Percentiles rank a stretch among this genome's conserved stretches.
Conservation (phyloP, 2,113 vertebrate species). For the Calidris pygmaea region DNA sequence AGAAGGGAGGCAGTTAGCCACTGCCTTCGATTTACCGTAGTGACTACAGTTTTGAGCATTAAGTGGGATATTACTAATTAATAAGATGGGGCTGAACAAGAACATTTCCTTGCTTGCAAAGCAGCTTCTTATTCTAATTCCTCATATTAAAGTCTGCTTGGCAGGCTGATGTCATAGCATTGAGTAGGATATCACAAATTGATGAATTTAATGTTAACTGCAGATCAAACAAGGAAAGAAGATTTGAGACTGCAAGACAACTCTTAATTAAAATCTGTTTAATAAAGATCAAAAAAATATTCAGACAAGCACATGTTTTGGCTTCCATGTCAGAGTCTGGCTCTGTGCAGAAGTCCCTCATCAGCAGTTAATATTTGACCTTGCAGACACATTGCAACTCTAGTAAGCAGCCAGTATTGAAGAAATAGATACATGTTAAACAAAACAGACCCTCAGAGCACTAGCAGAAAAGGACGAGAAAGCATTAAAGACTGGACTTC, state of each 20-base stretch:
- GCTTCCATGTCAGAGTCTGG: background rate
- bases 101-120: background rate
- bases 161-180: conserved; percentile 5
- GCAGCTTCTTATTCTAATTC: background rate
- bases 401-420: background rate
- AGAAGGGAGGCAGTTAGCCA: background rate
- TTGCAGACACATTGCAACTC: background rate
- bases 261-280: background rate
- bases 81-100: background rate
- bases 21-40: background rate
- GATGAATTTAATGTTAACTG: background rate
- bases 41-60: background rate
- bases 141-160: background rate
- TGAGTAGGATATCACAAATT: conserved; percentile 6
- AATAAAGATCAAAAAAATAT: background rate
- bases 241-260: background rate
- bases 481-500: background rate
- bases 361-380: background rate
- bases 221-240: background rate
- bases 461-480: background rate
- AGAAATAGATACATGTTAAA: background rate
- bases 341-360: background rate
- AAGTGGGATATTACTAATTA: background rate
- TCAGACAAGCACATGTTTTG: background rate
- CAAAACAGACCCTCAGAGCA: background rate